phyloP scores from a whole-genome alignment of 2,113 vertebrate genomes.

The Hypocryptadius cinnamomeus region DNA sequence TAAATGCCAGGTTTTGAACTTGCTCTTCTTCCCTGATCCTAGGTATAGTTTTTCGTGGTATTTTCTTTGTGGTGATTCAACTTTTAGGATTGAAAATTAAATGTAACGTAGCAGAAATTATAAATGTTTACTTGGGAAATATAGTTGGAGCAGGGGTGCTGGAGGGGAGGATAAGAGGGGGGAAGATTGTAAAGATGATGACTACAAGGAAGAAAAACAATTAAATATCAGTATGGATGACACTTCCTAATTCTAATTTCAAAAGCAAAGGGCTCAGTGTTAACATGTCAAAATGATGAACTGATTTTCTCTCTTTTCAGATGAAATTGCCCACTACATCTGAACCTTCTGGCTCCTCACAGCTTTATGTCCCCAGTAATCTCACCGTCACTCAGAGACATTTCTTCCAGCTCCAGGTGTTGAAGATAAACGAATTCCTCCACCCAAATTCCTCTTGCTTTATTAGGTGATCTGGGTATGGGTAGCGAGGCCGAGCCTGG shows the following conservation, averaged over 20 bases:
- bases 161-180: background rate
- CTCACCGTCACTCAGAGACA: rapidly evolving
- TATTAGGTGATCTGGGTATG: rapidly evolving
- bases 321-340: background rate
- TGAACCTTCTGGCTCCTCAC: background rate
- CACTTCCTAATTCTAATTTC: background rate
- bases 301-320: background rate
- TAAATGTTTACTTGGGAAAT: background rate
- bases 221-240: background rate
- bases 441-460: background rate
- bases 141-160: background rate
- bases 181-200: background rate
- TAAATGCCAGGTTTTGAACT: background rate
- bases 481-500: background rate
- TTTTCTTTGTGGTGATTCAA: background rate
- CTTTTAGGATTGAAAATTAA: background rate
- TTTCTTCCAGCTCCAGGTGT: background rate
- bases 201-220: background rate
- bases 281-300: rapidly evolving
- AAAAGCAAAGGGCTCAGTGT: background rate
- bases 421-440: rapidly evolving
- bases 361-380: rapidly evolving
- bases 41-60: background rate
- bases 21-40: background rate
- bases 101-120: background rate